Conservation (phyloP, 2,888 invertebrate genomes). For the Gymnosoma rotundatum region DNA sequence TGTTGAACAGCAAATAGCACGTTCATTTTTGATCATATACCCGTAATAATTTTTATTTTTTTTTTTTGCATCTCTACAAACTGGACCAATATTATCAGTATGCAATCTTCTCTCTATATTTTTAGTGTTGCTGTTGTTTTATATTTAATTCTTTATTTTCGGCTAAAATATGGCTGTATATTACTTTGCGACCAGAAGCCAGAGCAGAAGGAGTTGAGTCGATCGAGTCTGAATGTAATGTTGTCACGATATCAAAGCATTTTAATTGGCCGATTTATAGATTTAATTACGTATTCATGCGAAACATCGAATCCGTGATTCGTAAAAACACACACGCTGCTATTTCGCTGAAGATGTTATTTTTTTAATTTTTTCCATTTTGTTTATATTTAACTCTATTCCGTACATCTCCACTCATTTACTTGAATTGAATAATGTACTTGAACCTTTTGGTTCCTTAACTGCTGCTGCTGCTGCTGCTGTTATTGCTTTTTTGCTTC, state of each 20-base stretch:
- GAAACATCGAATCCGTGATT: slow-evolving; percentile 83
- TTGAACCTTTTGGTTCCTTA: slow-evolving; percentile 16
- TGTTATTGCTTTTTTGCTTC: background rate
- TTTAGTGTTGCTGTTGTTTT: slow-evolving; percentile 44
- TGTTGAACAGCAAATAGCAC: background rate
- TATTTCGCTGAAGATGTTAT: slow-evolving; percentile 68
- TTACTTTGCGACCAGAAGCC: slow-evolving; percentile 10
- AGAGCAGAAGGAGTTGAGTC: slow-evolving; percentile 36
- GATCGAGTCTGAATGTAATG: slow-evolving; percentile 78
- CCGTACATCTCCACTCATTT: background rate
- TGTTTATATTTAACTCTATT: slow-evolving; percentile 32
- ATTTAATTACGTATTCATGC: slow-evolving; percentile 83
- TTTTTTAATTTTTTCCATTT: slow-evolving; percentile 38
- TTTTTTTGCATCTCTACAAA: slow-evolving; percentile 55
- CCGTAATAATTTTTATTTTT: slow-evolving; percentile 62
- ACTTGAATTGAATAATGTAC: slow-evolving; percentile 39
- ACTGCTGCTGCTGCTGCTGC: slow-evolving; percentile 14
- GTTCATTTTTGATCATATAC: slow-evolving; percentile 42
- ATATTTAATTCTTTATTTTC: slow-evolving; percentile 43
- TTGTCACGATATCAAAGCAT: slow-evolving; percentile 83
- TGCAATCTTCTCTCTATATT: slow-evolving; percentile 60
- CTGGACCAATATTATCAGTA: slow-evolving; percentile 67
- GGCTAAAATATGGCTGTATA: slow-evolving; percentile 17
- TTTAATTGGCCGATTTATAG: slow-evolving; percentile 83
- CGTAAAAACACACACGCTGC: slow-evolving; percentile 82